A percentile compares a stretch with the other conserved stretches of the same genome.
Evolutionary conservation across 2,797 vertebrate genomes (phyloP).

Genomic region (Potorous gilbertii): DNA sequence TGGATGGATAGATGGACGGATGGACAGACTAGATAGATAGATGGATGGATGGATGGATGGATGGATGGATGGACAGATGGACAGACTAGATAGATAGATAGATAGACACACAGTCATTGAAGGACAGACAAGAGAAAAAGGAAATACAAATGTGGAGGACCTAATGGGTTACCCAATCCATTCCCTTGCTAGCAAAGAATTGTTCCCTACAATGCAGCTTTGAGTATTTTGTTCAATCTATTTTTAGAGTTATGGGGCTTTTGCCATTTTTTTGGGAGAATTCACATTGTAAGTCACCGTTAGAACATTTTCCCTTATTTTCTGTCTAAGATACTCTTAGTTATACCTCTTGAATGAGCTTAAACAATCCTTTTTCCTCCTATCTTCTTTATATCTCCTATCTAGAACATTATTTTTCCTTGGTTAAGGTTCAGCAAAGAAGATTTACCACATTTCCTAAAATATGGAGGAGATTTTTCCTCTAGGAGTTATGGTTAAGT

Average conservation of each 20-base stretch:
- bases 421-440: background rate
- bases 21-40: no score
- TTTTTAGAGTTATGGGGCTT: slow-evolving; percentile 15
- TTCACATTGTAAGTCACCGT: slow-evolving; percentile 36
- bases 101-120: slow-evolving; percentile 9
- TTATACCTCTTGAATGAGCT: background rate
- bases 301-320: background rate
- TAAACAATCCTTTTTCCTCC: slow-evolving; percentile 3
- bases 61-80: no score
- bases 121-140: slow-evolving; percentile 4
- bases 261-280: slow-evolving; percentile 36
- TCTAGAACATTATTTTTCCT: slow-evolving; percentile 5
- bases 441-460: slow-evolving; percentile 19
- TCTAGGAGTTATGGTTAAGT: background rate
- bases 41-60: no score
- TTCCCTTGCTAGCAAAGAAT: slow-evolving; percentile 1
- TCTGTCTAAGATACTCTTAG: background rate
- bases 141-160: background rate
- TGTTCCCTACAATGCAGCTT: background rate
- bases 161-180: background rate
- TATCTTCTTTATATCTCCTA: background rate
- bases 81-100: slow-evolving; percentile 47
- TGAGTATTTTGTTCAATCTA: background rate
- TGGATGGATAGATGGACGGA: no score
- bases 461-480: background rate